Percentiles rank a stretch among this genome's conserved stretches.
Conservation (phyloP, 2,113 vertebrate species). For the Eupsittula cactorum region DNA sequence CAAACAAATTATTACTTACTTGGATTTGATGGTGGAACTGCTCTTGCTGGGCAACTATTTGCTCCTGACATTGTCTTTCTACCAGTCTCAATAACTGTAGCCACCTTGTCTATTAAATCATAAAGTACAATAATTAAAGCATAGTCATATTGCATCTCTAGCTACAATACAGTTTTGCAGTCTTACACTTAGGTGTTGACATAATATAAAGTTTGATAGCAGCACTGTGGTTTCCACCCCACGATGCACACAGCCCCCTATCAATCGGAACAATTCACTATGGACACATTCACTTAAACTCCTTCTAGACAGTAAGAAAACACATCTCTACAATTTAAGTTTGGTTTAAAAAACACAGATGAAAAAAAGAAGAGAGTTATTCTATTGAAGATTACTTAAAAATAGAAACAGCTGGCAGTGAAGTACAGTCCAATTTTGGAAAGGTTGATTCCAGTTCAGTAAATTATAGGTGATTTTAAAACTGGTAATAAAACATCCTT, state of each 20-base stretch:
- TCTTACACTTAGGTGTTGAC: not conserved
- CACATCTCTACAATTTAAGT: not conserved
- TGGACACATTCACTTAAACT: not conserved
- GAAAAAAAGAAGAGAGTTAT: not conserved
- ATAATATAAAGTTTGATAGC: not conserved
- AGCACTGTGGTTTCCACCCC: not conserved
- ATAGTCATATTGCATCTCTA: not conserved
- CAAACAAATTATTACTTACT: conserved; percentile 63
- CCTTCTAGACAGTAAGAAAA: not conserved
- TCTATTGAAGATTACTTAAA: not conserved
- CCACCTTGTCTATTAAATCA: conserved; percentile 85
- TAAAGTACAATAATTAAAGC: conserved; percentile 31
- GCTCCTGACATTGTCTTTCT: conserved; percentile 92
- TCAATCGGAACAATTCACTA: not conserved
- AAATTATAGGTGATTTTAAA: not conserved
- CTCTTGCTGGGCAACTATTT: conserved; percentile 91
- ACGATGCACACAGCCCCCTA: not conserved
- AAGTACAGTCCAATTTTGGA: not conserved
- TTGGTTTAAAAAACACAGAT: not conserved
- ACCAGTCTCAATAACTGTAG: conserved; percentile 89
- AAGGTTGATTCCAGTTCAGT: not conserved
- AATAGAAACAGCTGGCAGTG: not conserved
- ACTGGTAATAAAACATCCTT: not conserved
- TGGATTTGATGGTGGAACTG: conserved; percentile 94
- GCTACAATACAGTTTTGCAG: not conserved